Evolutionary conservation across 2,888 invertebrate species (phyloP).

Genomic region (Eudemis profundana): DNA sequence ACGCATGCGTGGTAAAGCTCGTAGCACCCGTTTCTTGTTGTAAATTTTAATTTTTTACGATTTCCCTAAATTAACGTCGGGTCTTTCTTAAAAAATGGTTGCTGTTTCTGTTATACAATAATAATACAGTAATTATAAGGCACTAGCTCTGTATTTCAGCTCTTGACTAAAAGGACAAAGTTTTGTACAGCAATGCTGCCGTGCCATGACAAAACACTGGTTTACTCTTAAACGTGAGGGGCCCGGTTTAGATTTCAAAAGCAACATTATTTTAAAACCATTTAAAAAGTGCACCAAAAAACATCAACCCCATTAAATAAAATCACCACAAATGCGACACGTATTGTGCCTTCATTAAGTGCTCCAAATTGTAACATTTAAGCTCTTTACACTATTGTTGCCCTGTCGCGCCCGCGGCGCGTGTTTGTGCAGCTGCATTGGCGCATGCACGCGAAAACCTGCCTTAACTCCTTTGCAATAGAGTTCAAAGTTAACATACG

Average conservation of each 20-base stretch:
- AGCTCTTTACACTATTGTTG: conserved; percentile 74
- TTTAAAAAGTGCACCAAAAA: conserved; percentile 37
- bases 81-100: no score
- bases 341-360: conserved; percentile 59
- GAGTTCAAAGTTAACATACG: background rate
- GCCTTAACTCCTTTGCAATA: background rate
- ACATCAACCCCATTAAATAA: conserved; percentile 37
- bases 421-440: conserved; percentile 50
- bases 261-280: conserved; percentile 37
- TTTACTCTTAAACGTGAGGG: no score
- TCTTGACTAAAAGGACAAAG: no score
- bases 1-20: no score
- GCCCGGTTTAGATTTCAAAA: conserved; percentile 32
- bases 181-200: no score
- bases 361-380: conserved; percentile 69
- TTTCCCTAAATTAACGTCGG: no score
- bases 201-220: no score
- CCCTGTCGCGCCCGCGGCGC: conserved; percentile 62
- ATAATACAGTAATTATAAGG: no score
- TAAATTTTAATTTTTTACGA: no score
- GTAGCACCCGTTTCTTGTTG: no score
- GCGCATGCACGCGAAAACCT: conserved; percentile 43
- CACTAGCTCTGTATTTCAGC: no score
- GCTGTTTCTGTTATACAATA: no score
- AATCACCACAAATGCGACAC: conserved; percentile 37